Evolutionary conservation across 2,797 vertebrate genomes (phyloP).

Genomic region (Tympanoctomys barrerae): DNA sequence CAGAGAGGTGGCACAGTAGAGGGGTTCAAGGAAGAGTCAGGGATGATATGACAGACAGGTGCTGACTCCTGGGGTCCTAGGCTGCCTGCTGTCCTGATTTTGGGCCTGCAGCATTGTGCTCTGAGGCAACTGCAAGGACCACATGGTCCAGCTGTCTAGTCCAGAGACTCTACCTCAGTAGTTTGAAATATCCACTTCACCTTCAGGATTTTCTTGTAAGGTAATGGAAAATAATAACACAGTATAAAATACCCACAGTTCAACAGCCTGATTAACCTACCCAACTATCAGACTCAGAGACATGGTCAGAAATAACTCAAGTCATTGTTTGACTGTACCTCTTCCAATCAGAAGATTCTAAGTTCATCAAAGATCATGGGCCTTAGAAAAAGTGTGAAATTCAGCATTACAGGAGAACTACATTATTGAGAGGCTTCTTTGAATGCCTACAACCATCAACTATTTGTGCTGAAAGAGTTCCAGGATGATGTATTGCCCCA

Average conservation of each 20-base stretch:
- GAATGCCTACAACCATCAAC: not conserved
- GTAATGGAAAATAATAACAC: not conserved
- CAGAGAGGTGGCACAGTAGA: not conserved
- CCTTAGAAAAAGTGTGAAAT: not conserved
- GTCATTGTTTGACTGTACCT: not conserved
- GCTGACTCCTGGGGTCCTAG: not conserved
- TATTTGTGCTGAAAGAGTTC: not conserved
- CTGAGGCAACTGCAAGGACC: not conserved
- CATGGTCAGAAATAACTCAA: not conserved
- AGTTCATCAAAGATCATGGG: not conserved
- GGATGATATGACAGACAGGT: not conserved
- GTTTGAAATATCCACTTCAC: not conserved
- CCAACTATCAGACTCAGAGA: not conserved
- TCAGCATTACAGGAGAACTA: not conserved
- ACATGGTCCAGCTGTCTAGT: not conserved
- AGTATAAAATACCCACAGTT: not conserved
- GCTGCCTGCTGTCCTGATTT: not conserved
- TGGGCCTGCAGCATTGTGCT: not conserved
- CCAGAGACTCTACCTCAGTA: not conserved
- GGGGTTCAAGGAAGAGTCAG: not conserved
- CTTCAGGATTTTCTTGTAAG: conserved; percentile 49
- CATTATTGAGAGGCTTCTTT: not conserved
- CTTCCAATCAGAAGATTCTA: conserved; percentile 15
- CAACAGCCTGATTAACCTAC: not conserved
- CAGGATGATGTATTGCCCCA: not conserved